These are phyloP conservation scores for Hermodice carunculata DNA, from an alignment of 2,888 invertebrate species.

Conservation along the genomic window DNA sequence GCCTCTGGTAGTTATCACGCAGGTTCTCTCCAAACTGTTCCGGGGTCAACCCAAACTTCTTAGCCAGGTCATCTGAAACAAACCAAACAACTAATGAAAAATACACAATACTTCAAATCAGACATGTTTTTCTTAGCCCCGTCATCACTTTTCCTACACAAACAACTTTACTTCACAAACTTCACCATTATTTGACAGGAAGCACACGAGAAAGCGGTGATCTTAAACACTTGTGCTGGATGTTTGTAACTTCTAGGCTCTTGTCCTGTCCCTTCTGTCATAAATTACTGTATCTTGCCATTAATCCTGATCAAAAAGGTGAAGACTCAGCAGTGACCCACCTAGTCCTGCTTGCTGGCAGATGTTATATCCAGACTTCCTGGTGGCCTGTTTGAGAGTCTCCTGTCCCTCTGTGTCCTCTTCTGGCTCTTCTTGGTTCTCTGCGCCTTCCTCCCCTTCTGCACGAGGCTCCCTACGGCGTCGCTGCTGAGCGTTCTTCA, in stretches of 20 bases:
- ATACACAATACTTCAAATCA: too few relatives aligned
- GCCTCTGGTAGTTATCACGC: conserved; percentile 93
- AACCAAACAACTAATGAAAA: background rate
- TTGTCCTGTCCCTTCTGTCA: too few relatives aligned
- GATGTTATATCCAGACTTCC: conserved; percentile 90
- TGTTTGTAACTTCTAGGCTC: too few relatives aligned
- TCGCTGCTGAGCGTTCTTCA: conserved; percentile 76
- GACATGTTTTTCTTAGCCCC: too few relatives aligned
- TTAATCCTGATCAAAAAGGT: too few relatives aligned
- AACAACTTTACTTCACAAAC: too few relatives aligned
- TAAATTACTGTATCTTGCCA: too few relatives aligned
- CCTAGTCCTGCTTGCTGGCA: conserved; percentile 86
- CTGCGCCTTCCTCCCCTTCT: conserved; percentile 63
- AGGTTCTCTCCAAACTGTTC: conserved; percentile 97
- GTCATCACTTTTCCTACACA: too few relatives aligned
- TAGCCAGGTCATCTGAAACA: conserved; percentile 80
- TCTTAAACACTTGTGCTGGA: too few relatives aligned
- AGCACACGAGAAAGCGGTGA: too few relatives aligned
- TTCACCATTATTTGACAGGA: too few relatives aligned
- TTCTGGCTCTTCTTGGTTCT: conserved; percentile 72
- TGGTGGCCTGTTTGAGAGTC: conserved; percentile 84
- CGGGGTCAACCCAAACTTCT: conserved; percentile 92
- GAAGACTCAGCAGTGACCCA: too few relatives aligned
- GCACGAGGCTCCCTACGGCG: conserved; percentile 55
- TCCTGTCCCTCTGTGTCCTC: conserved; percentile 72